Base-by-base conservation (phyloP, 1,140 invertebrate genomes). In the Bombus affinis region DNA sequence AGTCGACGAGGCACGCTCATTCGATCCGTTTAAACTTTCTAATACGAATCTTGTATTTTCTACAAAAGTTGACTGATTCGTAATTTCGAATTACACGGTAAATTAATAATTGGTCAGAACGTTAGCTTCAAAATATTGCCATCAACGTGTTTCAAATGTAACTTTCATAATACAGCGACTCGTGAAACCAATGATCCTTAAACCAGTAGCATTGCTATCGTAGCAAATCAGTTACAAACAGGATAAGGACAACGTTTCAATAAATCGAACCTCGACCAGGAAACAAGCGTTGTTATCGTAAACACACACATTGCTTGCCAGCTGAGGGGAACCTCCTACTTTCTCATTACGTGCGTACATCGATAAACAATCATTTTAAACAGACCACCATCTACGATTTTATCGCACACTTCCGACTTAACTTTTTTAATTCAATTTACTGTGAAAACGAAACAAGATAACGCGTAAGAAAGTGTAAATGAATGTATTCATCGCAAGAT, bases 181-280 rank as follows among this genome's bases (percentile, higher is more conserved):
- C 75, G 32, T 25, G n/a, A 37, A 37, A n/a, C 2, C 28, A 70
- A 80, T 22, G 39, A 62, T 22, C 65, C 65, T 80, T 53, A 35
- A n/a, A 70, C 44, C 1, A 70, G 65, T 80, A 22, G 32, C 65
- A 18, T 10, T 12, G 42, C 25, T 80, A 80, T 62, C 37, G 65
- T 22, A 70, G 18, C 65, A 25, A 80, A 53, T 62, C 44, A 22
- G 35, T 22, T 79, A 32, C 6, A 25, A 65, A 13, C 37, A 32
- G 39, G 59, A 65, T 78, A 78, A 59, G 32, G n/a, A 28, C 18
- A 78, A 78, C 37, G 57, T 78, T 80, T 53, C 35, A 1, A 70
- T 57, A 53, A 39, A 80, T 80, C 25, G 44, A 53, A 39, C 65
- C 25, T 53, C 78, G 66, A 80, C 47, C 44, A 28, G 25, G 42